A percentile compares a stretch with the other conserved stretches of the same genome.
phyloP scores from a whole-genome alignment of 2,113 vertebrate species.

The Dipodomys merriami region DNA sequence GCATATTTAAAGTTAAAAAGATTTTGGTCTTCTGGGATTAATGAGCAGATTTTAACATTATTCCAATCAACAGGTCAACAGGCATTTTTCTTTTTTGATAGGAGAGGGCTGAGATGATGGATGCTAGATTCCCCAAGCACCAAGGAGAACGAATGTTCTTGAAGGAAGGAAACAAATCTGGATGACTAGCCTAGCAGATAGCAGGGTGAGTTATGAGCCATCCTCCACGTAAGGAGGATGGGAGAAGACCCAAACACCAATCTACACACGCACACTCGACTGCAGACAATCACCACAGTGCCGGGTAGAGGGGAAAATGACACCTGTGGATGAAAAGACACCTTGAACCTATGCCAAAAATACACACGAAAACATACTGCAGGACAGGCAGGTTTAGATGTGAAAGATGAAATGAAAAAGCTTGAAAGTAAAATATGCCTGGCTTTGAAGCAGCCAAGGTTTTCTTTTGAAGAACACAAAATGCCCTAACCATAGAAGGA shows the following conservation, averaged over 20 bases:
- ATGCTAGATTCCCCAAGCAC: not conserved
- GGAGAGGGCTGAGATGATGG: not conserved
- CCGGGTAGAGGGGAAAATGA: not conserved
- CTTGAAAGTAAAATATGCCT: not conserved
- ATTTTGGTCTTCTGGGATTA: not conserved
- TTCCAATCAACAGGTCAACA: not conserved
- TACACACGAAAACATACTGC: not conserved
- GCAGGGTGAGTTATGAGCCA: not conserved
- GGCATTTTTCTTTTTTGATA: not conserved
- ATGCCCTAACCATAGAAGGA: not conserved
- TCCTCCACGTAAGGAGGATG: accelerated
- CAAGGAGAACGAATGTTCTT: not conserved
- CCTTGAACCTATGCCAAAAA: not conserved
- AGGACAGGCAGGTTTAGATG: not conserved
- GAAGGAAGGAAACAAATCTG: not conserved
- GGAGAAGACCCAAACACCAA: not conserved
- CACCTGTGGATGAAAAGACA: no score
- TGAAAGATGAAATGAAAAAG: not conserved
- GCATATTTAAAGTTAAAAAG: not conserved
- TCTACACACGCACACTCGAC: no score
- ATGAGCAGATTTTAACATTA: not conserved
- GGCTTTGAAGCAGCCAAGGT: not conserved
- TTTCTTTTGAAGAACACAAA: not conserved
- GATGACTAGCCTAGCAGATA: not conserved
- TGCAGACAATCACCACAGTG: not conserved